phyloP scores from a whole-genome alignment of 2,113 vertebrate genomes.

The Ophiodon elongatus region DNA sequence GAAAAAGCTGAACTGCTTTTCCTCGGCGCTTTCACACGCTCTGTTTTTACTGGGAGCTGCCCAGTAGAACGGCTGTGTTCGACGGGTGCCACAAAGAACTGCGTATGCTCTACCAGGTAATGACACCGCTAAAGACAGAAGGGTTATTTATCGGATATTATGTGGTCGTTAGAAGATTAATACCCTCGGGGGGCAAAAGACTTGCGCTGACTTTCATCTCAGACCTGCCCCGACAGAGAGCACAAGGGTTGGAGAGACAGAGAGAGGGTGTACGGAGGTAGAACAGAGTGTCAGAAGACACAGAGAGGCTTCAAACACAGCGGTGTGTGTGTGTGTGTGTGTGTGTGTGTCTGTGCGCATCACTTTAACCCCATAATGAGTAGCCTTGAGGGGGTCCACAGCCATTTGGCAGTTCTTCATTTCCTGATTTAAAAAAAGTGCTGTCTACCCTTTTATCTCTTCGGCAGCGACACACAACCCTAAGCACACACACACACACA shows the following conservation, averaged over 20 bases:
- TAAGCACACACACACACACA: too few species aligned
- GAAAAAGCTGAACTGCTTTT: background rate
- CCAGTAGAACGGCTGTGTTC: background rate
- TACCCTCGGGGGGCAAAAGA: slow-evolving; percentile 87
- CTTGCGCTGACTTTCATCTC: slow-evolving; percentile 90
- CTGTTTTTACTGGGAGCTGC: background rate
- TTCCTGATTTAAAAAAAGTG: slow-evolving; percentile 88
- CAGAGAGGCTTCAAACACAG: slow-evolving; percentile 71
- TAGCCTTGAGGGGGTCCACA: slow-evolving; percentile 86
- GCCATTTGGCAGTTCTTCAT: slow-evolving; percentile 89
- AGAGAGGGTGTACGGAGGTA: slow-evolving; percentile 62
- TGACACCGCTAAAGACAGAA: slow-evolving; percentile 88
- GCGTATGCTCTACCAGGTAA: slow-evolving; percentile 64
- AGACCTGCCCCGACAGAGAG: slow-evolving; percentile 92
- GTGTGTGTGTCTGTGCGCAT: slow-evolving; percentile 61
- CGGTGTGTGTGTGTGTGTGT: slow-evolving; percentile 64
- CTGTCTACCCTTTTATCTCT: slow-evolving; percentile 68
- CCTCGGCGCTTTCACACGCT: background rate
- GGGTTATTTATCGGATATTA: slow-evolving; percentile 90
- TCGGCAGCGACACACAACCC: slow-evolving; percentile 36
- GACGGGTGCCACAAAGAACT: slow-evolving; percentile 5
- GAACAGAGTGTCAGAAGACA: slow-evolving; percentile 68
- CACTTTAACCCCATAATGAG: slow-evolving; percentile 92
- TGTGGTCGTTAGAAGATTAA: slow-evolving; percentile 90
- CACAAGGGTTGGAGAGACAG: slow-evolving; percentile 50